A percentile compares a stretch with the other conserved stretches of the same genome.
These are phyloP conservation scores for Euzophera pinguis DNA, from an alignment of 2,888 invertebrate genomes.

Conservation along the genomic window DNA sequence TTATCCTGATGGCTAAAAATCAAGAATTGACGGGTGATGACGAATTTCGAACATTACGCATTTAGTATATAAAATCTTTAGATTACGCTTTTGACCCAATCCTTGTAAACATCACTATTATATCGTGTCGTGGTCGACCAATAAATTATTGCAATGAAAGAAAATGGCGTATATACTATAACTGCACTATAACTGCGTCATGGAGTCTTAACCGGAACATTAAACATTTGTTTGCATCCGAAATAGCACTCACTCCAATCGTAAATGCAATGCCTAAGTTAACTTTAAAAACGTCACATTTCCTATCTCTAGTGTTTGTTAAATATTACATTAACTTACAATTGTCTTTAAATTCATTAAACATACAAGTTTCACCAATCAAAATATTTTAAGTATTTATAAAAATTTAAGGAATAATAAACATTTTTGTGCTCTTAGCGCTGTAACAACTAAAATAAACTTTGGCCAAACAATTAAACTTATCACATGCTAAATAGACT, in stretches of 20 bases:
- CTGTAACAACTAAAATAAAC: slow-evolving; percentile 59
- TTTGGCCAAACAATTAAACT: slow-evolving; percentile 57
- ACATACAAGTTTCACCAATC: neutral
- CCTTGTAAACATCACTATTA: too few species aligned
- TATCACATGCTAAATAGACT: slow-evolving; percentile 52
- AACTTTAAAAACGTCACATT: too few species aligned
- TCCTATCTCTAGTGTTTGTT: neutral
- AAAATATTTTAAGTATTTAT: neutral
- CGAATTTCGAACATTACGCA: too few species aligned
- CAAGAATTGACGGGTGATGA: too few species aligned
- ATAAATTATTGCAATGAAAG: too few species aligned
- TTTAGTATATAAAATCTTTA: too few species aligned
- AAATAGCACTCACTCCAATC: neutral
- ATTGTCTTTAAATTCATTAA: neutral
- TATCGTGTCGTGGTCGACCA: too few species aligned
- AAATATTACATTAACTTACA: neutral
- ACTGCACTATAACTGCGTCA: too few species aligned
- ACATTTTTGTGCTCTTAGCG: slow-evolving; percentile 44
- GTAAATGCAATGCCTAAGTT: neutral
- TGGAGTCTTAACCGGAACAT: too few species aligned
- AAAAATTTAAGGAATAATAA: slow-evolving; percentile 20
- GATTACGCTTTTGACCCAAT: too few species aligned
- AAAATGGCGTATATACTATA: too few species aligned
- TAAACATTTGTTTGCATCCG: too few species aligned
- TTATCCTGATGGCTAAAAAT: neutral